Percentiles rank a stretch among this genome's conserved stretches.
phyloP scores from a whole-genome alignment of 1,140 invertebrate species.

The Neocloeon triangulifer region DNA sequence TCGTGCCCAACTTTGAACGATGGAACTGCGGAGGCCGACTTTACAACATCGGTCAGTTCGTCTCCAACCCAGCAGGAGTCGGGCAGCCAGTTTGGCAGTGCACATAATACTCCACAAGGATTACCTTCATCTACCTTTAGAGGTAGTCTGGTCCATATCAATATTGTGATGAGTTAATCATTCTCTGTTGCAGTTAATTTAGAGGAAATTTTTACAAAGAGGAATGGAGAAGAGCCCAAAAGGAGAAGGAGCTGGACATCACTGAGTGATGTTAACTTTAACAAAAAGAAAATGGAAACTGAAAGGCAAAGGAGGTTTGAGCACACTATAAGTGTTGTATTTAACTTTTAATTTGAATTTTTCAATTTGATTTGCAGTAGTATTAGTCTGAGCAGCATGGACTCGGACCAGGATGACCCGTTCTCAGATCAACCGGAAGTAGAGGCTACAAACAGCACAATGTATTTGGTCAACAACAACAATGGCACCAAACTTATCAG shows the following conservation, averaged over 20 bases:
- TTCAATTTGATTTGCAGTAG: slow-evolving; percentile 16
- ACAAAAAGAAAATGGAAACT: not conserved
- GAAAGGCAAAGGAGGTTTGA: not conserved
- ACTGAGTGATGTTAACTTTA: slow-evolving; percentile 29
- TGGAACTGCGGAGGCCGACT: not conserved
- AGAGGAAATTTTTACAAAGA: slow-evolving; percentile 2
- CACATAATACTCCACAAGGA: too few relatives aligned
- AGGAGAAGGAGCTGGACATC: slow-evolving; percentile 62
- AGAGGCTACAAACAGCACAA: not conserved
- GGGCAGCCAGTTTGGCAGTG: too few relatives aligned
- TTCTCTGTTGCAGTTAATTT: not conserved
- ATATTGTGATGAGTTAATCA: not conserved
- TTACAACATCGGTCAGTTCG: slow-evolving; percentile 3
- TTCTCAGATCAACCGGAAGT: slow-evolving; percentile 23
- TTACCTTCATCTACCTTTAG: too few relatives aligned
- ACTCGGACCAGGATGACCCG: slow-evolving; percentile 40
- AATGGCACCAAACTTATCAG: slow-evolving; percentile 7
- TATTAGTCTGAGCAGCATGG: slow-evolving; percentile 47
- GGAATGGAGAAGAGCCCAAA: slow-evolving; percentile 8
- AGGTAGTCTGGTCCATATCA: too few relatives aligned
- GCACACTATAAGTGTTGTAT: slow-evolving; percentile 4
- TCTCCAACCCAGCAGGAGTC: slow-evolving; percentile 2
- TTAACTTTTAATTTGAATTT: too few relatives aligned
- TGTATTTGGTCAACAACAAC: not conserved
- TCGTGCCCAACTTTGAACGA: slow-evolving; percentile 44